Percentiles rank a stretch among this genome's conserved stretches.
phyloP scores from a whole-genome alignment of 2,888 invertebrate species.

The Andrena marginata region DNA sequence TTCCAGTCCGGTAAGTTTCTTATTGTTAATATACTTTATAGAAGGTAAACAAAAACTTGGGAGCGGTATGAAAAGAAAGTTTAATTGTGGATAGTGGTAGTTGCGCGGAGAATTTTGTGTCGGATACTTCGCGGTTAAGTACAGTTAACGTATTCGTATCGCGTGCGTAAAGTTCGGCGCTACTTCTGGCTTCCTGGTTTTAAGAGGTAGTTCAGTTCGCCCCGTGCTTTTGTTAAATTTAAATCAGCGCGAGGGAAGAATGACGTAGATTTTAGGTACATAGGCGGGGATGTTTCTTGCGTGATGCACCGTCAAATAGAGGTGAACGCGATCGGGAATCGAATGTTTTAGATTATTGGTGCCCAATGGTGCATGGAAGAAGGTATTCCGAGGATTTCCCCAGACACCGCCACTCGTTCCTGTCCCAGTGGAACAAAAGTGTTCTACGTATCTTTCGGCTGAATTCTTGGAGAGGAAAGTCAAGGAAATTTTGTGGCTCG shows the following conservation, averaged over 20 bases:
- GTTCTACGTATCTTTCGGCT: slow-evolving; percentile 9
- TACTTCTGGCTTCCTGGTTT: neutral
- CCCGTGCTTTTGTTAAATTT: neutral
- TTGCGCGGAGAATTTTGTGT: neutral
- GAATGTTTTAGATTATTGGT: slow-evolving; percentile 16
- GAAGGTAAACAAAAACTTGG: neutral
- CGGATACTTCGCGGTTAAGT: neutral
- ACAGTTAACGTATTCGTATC: neutral
- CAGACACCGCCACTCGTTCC: slow-evolving; percentile 33
- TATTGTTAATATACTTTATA: neutral
- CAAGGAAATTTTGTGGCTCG: neutral
- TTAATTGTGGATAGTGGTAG: neutral
- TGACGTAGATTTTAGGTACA: neutral
- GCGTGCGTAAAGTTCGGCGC: too few relatives aligned
- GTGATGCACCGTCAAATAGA: neutral
- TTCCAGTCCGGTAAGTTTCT: neutral
- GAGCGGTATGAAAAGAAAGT: neutral
- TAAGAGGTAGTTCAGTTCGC: neutral
- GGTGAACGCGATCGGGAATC: neutral
- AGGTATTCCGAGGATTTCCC: slow-evolving; percentile 18
- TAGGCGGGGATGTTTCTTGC: neutral
- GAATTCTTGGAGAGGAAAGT: slow-evolving; percentile 3
- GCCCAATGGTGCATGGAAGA: neutral
- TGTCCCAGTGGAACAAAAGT: slow-evolving; percentile 15
- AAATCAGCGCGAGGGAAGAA: neutral